phyloP scores from a whole-genome alignment of 2,888 invertebrate genomes.

The Oegoconia quadripuncta region DNA sequence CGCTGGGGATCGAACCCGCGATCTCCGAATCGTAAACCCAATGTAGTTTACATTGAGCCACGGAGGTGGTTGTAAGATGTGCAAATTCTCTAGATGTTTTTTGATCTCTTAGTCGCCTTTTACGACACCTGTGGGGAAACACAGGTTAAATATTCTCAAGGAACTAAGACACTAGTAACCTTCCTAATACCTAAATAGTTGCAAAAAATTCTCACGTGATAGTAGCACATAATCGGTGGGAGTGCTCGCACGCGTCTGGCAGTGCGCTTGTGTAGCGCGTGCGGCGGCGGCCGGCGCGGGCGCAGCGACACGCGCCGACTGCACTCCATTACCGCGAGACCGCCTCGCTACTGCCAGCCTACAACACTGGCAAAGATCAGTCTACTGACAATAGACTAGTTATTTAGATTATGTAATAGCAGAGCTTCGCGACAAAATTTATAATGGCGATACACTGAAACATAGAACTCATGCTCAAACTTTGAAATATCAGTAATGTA shows the following conservation, averaged over 20 bases:
- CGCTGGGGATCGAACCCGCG: no score
- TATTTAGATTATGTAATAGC: no score
- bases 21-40: no score
- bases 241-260: constrained; percentile 34
- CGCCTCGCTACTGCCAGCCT: constrained; percentile 33
- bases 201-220: constrained; percentile 51
- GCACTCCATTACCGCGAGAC: constrained; percentile 71
- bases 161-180: neutral
- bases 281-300: constrained; percentile 34
- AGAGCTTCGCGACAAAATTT: no score
- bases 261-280: constrained; percentile 23
- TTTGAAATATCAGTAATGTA: no score
- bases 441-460: no score
- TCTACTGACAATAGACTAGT: no score
- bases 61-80: no score
- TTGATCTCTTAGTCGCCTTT: no score
- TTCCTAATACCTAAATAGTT: no score
- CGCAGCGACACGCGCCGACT: constrained; percentile 37
- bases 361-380: constrained; percentile 42
- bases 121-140: neutral
- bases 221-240: constrained; percentile 69
- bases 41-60: no score
- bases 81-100: neutral
- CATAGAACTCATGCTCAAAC: no score
- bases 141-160: neutral